phyloP scores from a whole-genome alignment of 2,113 vertebrate genomes.

The Sprattus sprattus region DNA sequence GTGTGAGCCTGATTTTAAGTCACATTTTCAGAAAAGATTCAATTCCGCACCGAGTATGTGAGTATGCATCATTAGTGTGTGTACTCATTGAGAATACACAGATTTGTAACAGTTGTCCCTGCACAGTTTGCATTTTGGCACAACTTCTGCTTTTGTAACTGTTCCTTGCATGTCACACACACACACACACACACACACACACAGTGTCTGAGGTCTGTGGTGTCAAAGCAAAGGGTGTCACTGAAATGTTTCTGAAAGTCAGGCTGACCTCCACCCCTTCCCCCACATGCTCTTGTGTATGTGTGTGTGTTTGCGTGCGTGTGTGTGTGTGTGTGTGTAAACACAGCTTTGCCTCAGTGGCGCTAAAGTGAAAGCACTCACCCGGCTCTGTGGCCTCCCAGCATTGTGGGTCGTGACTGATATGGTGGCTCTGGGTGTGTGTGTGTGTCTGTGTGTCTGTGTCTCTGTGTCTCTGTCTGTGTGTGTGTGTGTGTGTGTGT shows the following conservation, averaged over 20 bases:
- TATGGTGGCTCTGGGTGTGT: no score
- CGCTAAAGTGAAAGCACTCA: not conserved
- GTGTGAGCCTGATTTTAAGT: not conserved
- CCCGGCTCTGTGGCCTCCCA: not conserved
- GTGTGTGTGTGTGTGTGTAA: not conserved
- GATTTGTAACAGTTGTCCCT: not conserved
- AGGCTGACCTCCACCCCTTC: not conserved
- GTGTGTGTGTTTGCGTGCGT: no score
- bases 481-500: no score
- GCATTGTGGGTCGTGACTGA: not conserved
- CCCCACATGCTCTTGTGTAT: not conserved
- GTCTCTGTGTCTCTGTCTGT: no score
- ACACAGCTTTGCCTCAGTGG: not conserved
- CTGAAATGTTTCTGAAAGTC: not conserved
- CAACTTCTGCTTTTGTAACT: not conserved
- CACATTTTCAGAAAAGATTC: not conserved
- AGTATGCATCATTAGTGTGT: not conserved
- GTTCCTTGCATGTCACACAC: not conserved
- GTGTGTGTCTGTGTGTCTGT: no score
- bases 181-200: not conserved
- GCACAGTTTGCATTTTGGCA: not conserved
- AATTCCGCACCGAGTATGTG: not conserved
- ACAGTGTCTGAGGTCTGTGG: no score
- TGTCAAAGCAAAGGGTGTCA: not conserved
- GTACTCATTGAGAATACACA: not conserved